Evolutionary conservation across 2,113 vertebrate species (phyloP).

Genomic region (Emydocephalus ijimae): DNA sequence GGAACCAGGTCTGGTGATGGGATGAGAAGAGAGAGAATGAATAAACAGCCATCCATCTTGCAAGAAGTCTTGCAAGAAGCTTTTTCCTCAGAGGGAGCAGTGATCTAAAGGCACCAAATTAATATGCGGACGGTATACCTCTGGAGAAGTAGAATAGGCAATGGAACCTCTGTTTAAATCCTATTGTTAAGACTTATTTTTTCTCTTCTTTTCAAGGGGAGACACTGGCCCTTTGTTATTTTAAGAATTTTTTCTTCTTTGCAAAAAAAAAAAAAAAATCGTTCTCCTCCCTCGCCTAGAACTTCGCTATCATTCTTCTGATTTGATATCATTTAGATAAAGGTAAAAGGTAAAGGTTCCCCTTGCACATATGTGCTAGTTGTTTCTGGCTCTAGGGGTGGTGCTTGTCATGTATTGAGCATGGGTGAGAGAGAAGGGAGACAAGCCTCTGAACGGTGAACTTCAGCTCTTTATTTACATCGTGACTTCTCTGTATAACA

Average conservation of each 20-base stretch:
- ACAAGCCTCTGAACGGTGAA: no score
- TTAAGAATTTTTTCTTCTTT: background rate
- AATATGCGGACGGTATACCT: slow-evolving; percentile 34
- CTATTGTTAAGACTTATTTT: background rate
- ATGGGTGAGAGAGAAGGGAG: no score
- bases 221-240: background rate
- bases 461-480: no score
- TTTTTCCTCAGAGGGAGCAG: slow-evolving; percentile 42
- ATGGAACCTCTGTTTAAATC: background rate
- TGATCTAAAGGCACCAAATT: slow-evolving; percentile 53
- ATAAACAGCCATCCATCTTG: slow-evolving; percentile 23
- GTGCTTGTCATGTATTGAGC: no score
- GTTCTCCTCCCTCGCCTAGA: background rate
- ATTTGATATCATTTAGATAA: background rate
- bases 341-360: no score
- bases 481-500: no score
- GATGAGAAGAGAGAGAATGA: slow-evolving; percentile 38
- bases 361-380: no score
- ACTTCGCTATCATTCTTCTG: background rate
- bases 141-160: slow-evolving; percentile 15
- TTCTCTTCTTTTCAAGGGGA: no score
- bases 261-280: no score
- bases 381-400: no score
- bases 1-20: slow-evolving; percentile 42
- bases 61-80: slow-evolving; percentile 24